Conservation (phyloP, 2,797 vertebrate species). For the Sebastolobus alascanus region DNA sequence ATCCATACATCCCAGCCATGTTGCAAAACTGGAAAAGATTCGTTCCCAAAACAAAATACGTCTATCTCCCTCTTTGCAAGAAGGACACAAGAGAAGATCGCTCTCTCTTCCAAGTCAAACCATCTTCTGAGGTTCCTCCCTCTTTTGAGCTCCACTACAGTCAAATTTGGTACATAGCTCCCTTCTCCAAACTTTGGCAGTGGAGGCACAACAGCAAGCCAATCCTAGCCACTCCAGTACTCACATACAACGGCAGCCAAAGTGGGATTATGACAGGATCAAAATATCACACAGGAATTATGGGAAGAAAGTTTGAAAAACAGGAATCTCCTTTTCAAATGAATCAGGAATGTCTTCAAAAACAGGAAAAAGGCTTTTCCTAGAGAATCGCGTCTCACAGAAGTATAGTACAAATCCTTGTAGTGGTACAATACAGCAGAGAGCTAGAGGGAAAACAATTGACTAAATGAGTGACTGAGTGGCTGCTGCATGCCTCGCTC, state of each 20-base stretch:
- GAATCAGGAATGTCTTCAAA: constrained; percentile 7
- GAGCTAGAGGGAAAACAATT: constrained; percentile 46
- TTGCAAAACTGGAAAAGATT: not conserved
- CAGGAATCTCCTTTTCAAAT: constrained; percentile 1
- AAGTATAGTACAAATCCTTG: constrained; percentile 17
- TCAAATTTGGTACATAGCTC: constrained; percentile 39
- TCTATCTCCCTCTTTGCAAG: not conserved
- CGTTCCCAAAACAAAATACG: not conserved
- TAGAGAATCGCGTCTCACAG: not conserved
- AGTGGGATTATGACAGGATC: constrained; percentile 20
- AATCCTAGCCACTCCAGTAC: constrained; percentile 20
- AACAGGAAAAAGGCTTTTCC: constrained; percentile 20
- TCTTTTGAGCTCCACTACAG: constrained; percentile 28
- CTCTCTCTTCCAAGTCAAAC: constrained; percentile 48
- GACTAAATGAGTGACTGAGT: constrained; percentile 51
- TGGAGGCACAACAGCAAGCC: constrained; percentile 25
- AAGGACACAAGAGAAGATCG: constrained; percentile 6
- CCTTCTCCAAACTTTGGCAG: constrained; percentile 32
- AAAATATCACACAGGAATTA: constrained; percentile 18
- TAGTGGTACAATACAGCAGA: not conserved
- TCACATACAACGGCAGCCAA: constrained; percentile 26
- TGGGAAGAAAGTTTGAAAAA: constrained; percentile 7
- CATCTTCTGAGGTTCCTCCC: constrained; percentile 48
- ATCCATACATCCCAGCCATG: constrained; percentile 76
- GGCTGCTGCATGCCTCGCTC: constrained; percentile 60